Base-by-base conservation (phyloP, 2,797 vertebrate species). In the Martes flavigula region DNA sequence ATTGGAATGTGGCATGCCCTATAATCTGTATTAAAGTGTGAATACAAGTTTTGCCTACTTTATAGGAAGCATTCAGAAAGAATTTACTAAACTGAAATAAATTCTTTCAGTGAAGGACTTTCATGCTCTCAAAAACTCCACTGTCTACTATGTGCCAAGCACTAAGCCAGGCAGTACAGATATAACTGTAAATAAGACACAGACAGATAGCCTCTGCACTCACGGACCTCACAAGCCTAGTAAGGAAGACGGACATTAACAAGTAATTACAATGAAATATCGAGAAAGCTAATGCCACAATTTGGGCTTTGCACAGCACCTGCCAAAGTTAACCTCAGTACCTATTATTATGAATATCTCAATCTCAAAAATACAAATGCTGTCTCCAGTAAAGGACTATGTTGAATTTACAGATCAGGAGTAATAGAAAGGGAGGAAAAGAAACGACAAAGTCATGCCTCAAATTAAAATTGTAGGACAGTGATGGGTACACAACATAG, bases 21-120 rank as follows among this genome's bases (percentile, higher is more conserved):
- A 43, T 54, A 97, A 90, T 85, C 93, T 97, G 95, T 92, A 95
- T 68, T 94, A 90, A 84, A 85, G 82, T 86, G n/a, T 96, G 75
- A 96, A 95, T 79, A 78, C 51, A 87, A 96, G 58, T 83, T 62
- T 95, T 96, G 90, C 84, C 60, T 94, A 82, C 75, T 97, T 96
- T 78, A 91, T 86, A 88, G 12, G 58, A 96, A 30, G n/a, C 89
- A 96, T 17, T 68, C 64, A 93, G 94, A 95, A 2, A 73, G 43
- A 78, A 93, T 78, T 97, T 95, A 93, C n/a, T 86, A 96, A 94
- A 93, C 64, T 58, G 40, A 93, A 92, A 77, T 62, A 79, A 89
- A 85, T 83, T 87, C n/a, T 92, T 92, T 83, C 81, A 23, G 13
- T 51, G 4, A 94, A 93, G 15, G 46, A 87, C 38, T 88, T 90